Percentiles rank a stretch among this genome's conserved stretches.
phyloP scores from a whole-genome alignment of 2,888 invertebrate genomes.

The Himalopsyche kuldschensis region DNA sequence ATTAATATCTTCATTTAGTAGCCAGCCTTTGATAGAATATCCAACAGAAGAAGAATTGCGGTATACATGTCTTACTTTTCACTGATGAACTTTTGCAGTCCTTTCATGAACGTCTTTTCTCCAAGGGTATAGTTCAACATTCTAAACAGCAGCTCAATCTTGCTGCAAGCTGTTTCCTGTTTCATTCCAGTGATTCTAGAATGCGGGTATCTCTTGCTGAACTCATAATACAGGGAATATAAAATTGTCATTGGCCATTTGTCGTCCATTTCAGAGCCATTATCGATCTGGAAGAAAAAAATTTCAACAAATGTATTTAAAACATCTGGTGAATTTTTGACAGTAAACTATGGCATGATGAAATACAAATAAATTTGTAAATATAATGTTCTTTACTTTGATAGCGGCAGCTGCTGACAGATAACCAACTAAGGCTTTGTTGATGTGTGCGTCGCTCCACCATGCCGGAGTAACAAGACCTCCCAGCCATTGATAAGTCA shows the following conservation, averaged over 20 bases:
- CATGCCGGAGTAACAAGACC: slow-evolving; percentile 73
- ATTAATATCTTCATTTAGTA: no score
- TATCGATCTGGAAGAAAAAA: slow-evolving; percentile 59
- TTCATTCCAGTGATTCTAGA: slow-evolving; percentile 75
- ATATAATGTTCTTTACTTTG: slow-evolving; percentile 55
- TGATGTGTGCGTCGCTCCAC: slow-evolving; percentile 77
- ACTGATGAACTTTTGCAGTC: slow-evolving; percentile 69
- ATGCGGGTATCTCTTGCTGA: slow-evolving; percentile 77
- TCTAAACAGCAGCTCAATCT: slow-evolving; percentile 79
- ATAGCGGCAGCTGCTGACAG: slow-evolving; percentile 72
- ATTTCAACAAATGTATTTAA: not conserved
- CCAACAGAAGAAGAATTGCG: no score
- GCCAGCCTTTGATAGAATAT: no score
- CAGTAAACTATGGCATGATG: no score
- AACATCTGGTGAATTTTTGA: no score
- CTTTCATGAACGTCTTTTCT: slow-evolving; percentile 72
- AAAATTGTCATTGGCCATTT: slow-evolving; percentile 80
- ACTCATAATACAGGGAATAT: slow-evolving; percentile 78
- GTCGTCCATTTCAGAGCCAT: slow-evolving; percentile 72
- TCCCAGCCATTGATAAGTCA: slow-evolving; percentile 81
- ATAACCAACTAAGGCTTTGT: slow-evolving; percentile 76
- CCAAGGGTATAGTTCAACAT: slow-evolving; percentile 90
- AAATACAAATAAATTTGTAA: no score
- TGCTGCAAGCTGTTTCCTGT: slow-evolving; percentile 72
- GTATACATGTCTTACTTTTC: slow-evolving; percentile 52